Evolutionary conservation across 1,140 invertebrate genomes (phyloP).

Genomic region (Helicoverpa armigera): DNA sequence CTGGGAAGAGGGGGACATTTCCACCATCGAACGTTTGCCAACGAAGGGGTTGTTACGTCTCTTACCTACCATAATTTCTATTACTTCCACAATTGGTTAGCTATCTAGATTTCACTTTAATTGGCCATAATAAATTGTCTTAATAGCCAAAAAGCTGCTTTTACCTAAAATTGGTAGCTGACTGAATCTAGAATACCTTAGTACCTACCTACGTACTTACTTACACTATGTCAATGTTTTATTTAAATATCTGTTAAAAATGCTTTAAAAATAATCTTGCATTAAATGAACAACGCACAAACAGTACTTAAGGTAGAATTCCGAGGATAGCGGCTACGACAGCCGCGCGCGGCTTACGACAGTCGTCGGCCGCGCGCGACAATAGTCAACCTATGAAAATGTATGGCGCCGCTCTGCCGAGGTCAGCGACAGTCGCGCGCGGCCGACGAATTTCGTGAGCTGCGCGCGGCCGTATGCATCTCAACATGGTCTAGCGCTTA

Average conservation of each 20-base stretch:
- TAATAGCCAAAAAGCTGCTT: constrained; percentile 25
- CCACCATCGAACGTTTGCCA: constrained; percentile 15
- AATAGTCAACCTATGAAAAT: too few species aligned
- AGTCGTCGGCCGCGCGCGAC: too few species aligned
- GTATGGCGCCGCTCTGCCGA: too few species aligned
- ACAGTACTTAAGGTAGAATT: too few species aligned
- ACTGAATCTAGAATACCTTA: constrained; percentile 1
- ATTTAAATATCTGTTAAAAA: neutral
- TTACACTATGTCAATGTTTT: neutral
- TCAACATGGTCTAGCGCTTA: too few species aligned
- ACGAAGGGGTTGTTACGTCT: constrained; percentile 21
- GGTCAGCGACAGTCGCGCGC: too few species aligned
- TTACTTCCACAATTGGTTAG: constrained; percentile 13
- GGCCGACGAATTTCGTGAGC: too few species aligned
- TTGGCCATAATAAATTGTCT: constrained; percentile 21
- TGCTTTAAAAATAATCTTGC: neutral
- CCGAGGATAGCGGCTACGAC: too few species aligned
- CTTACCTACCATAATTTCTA: constrained; percentile 8
- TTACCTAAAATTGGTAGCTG: constrained; percentile 18
- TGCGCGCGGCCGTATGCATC: too few species aligned
- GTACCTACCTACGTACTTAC: too few species aligned
- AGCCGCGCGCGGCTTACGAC: too few species aligned
- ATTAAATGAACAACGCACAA: too few species aligned
- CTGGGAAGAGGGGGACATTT: constrained; percentile 19
- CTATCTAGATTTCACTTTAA: constrained; percentile 29